These are phyloP conservation scores for Eilema depressum DNA, from an alignment of 2,888 invertebrate species.

Conservation along the genomic window DNA sequence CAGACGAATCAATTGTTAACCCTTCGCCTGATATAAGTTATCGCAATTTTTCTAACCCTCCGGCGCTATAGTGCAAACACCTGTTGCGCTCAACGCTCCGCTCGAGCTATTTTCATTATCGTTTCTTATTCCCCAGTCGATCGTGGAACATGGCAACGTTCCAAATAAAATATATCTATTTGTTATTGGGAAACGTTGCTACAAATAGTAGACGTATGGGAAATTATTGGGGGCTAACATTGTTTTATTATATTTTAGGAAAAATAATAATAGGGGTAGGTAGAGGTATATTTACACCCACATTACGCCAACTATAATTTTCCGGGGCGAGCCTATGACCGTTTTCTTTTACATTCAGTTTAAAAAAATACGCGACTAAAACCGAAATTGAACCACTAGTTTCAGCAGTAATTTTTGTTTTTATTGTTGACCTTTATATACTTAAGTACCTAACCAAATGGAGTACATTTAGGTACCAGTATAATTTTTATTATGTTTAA, in stretches of 20 bases:
- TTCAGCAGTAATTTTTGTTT: too few relatives aligned
- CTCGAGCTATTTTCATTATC: conserved; percentile 36
- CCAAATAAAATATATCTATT: conserved; percentile 29
- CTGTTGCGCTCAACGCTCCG: conserved; percentile 43
- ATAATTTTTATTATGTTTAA: background rate
- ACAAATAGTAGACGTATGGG: background rate
- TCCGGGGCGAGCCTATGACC: too few relatives aligned
- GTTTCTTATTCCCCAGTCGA: conserved; percentile 38
- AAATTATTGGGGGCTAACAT: background rate
- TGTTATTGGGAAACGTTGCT: background rate
- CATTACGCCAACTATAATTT: too few relatives aligned
- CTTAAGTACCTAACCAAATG: too few relatives aligned
- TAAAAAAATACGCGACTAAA: too few relatives aligned
- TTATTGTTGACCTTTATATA: too few relatives aligned
- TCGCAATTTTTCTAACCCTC: conserved; percentile 34
- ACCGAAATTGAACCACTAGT: too few relatives aligned
- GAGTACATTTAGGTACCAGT: too few relatives aligned
- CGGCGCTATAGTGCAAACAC: conserved; percentile 42
- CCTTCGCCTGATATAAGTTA: conserved; percentile 10
- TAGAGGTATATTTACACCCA: too few relatives aligned
- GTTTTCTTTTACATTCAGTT: too few relatives aligned
- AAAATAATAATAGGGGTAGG: too few relatives aligned
- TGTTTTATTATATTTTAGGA: background rate
- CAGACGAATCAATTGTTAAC: conserved; percentile 1
- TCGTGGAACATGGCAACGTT: conserved; percentile 19